These are phyloP conservation scores for Nasonia vitripennis DNA, from an alignment of 1,140 invertebrate species.

Conservation along the genomic window DNA sequence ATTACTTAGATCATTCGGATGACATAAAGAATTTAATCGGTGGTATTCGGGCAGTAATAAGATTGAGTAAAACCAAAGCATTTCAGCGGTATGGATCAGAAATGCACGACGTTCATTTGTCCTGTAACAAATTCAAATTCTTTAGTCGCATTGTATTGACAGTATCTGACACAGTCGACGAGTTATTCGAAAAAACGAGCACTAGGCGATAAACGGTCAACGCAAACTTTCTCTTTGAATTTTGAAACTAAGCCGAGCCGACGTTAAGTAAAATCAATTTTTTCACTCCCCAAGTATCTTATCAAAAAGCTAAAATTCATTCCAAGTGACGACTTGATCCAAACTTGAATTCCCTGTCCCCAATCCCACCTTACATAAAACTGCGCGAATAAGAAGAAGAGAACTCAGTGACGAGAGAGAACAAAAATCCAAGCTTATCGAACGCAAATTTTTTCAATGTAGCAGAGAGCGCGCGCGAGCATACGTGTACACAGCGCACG, in stretches of 20 bases:
- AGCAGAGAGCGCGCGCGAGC: not conserved
- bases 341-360: not conserved
- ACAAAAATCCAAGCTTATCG: not conserved
- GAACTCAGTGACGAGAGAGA: not conserved
- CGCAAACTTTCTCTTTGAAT: slow-evolving; percentile 26
- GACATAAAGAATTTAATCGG: not conserved
- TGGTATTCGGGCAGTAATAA: not conserved
- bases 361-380: not conserved
- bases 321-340: not conserved
- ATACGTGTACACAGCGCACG: too few species aligned
- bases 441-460: not conserved
- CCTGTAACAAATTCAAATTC: slow-evolving; percentile 61
- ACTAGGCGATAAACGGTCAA: not conserved
- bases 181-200: not conserved
- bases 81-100: not conserved
- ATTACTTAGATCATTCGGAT: slow-evolving; percentile 8
- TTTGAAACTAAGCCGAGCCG: slow-evolving; percentile 18
- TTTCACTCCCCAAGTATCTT: not conserved
- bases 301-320: slow-evolving; percentile 19
- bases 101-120: not conserved
- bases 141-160: too few species aligned
- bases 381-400: not conserved
- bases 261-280: not conserved
- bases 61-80: not conserved
- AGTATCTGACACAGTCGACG: not conserved